Base-by-base conservation (phyloP, 2,797 vertebrate genomes). In the Eidolon dupreanum region DNA sequence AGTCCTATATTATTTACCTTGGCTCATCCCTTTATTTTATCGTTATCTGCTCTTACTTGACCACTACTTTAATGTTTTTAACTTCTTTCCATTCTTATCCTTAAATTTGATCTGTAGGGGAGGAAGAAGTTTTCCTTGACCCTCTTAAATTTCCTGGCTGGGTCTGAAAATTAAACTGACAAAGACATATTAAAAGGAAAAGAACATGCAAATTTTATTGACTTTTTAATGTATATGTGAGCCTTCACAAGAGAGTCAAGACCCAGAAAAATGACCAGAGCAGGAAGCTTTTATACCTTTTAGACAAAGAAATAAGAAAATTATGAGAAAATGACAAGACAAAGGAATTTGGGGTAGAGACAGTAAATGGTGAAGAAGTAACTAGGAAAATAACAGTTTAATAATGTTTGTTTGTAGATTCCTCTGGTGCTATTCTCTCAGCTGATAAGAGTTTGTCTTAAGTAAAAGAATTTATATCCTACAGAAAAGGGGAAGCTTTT, bases 131-230 rank as follows among this genome's bases (percentile, higher is more conserved):
- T 86, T 78, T 86, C 73, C 61, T 78, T 22, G 3, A 38, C n/a
- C 4, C 9, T 77, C 38, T 68, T 86, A 78, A 38, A 4, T 41
- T 77, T 24, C 43, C n/a, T 49, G 73, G n/a, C 71, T 93, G 38
- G 24, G n/a, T 78, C 73, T 78, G 41, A 93, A 93, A 78, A 59
- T 78, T 86, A 86, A 86, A n/a, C 13, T 78, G 71, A 57, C 31
- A 59, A 49, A 66, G 87, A 55, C 57, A 65, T 5, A 33, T 65
- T 86, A 93, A 59, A 24, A 77, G 82, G 73, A 78, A 43, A 86
- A 93, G 46, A 86, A 26, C 82, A 59, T 26, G 66, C 61, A 86
- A 17, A 59, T 70, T 68, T 68, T 59, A 70, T 43, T 85, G 59
- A 46, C 22, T 68, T 77, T 85, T 92, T 22, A 77, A 49, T 86